phyloP scores from a whole-genome alignment of 2,888 invertebrate genomes.

The Acanthacorydalis orientalis region DNA sequence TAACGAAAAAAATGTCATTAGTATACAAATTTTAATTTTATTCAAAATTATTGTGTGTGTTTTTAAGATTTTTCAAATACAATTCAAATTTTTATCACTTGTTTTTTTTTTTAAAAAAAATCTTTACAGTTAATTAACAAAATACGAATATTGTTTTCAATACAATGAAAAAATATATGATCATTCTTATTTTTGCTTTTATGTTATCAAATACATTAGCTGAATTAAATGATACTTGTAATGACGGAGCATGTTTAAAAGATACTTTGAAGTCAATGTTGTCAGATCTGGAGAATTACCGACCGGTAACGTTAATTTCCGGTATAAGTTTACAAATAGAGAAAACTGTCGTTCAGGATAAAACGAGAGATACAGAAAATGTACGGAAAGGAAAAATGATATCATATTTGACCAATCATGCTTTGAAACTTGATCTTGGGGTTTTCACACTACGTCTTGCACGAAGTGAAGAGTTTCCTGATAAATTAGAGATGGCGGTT shows the following conservation, averaged over 20 bases:
- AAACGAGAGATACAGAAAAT: background rate
- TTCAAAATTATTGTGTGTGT: too few relatives aligned
- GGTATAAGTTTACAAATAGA: slow-evolving; percentile 6
- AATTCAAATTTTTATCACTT: too few relatives aligned
- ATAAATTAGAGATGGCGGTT: slow-evolving; percentile 4
- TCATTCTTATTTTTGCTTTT: background rate
- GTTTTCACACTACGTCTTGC: background rate
- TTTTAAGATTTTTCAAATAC: too few relatives aligned
- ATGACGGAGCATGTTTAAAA: background rate
- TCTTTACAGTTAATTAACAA: too few relatives aligned
- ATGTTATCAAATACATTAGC: background rate
- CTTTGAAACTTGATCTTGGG: slow-evolving; percentile 4
- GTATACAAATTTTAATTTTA: too few relatives aligned
- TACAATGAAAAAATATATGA: background rate
- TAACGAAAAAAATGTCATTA: too few relatives aligned
- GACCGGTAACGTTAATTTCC: slow-evolving; percentile 1
- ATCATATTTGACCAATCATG: slow-evolving; percentile 1
- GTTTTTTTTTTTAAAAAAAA: too few relatives aligned
- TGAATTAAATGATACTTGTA: background rate
- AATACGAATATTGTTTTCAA: too few relatives aligned
- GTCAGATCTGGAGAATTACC: slow-evolving; percentile 1
- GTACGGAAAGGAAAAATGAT: background rate
- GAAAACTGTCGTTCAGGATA: background rate
- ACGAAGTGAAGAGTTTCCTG: slow-evolving; percentile 2
- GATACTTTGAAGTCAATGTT: slow-evolving; percentile 1